phyloP scores from a whole-genome alignment of 1,140 invertebrate genomes.

The Acromyrmex echinatior region DNA sequence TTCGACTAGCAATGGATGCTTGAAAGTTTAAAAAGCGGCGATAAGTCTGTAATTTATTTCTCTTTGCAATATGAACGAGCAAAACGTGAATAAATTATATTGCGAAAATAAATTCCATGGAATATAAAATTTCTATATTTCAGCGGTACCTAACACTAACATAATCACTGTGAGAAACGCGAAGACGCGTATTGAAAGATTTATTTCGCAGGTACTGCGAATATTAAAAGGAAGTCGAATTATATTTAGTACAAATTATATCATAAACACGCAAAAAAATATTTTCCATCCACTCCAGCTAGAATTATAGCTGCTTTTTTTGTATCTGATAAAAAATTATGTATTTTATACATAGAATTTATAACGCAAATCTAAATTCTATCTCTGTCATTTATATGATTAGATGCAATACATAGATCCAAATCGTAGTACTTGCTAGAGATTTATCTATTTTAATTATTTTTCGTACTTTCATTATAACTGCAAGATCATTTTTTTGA shows the following conservation, averaged over 20 bases:
- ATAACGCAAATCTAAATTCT: too few relatives aligned
- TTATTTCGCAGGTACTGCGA: neutral
- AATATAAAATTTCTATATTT: constrained; percentile 12
- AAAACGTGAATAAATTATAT: constrained; percentile 13
- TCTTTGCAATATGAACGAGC: constrained; percentile 6
- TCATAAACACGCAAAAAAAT: neutral
- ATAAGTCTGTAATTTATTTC: constrained; percentile 51
- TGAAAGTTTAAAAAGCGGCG: constrained; percentile 19
- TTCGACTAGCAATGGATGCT: neutral
- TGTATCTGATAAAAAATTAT: too few relatives aligned
- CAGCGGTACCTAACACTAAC: constrained; percentile 1
- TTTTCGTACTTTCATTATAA: too few relatives aligned
- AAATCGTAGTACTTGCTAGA: too few relatives aligned
- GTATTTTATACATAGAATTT: too few relatives aligned
- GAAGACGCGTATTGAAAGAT: constrained; percentile 6
- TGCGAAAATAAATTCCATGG: constrained; percentile 15
- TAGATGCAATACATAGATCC: too few relatives aligned
- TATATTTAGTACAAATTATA: neutral
- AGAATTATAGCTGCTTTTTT: too few relatives aligned
- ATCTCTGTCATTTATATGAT: too few relatives aligned
- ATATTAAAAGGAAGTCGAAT: constrained; percentile 5
- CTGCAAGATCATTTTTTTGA: too few relatives aligned
- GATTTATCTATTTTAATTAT: too few relatives aligned
- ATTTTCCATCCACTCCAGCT: too few relatives aligned
- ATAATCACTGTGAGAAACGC: constrained; percentile 18